Evolutionary conservation across 2,888 invertebrate species (phyloP).

Genomic region (Limenitis camilla): DNA sequence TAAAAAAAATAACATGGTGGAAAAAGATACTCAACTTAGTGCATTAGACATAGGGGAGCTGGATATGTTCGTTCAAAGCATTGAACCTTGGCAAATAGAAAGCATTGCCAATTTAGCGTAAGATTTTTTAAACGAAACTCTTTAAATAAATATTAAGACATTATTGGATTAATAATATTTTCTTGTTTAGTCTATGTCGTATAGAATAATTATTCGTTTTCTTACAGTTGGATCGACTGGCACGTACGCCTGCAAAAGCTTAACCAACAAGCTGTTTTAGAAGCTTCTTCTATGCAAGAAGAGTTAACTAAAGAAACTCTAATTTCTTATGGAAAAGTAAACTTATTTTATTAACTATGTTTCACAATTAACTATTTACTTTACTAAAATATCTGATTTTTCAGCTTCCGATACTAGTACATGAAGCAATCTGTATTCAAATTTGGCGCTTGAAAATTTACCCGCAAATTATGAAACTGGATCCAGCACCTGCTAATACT

Average conservation of each 20-base stretch:
- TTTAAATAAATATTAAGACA: too few relatives aligned
- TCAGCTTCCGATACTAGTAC: constrained; percentile 82
- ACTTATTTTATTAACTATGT: neutral
- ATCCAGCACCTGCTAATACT: constrained; percentile 79
- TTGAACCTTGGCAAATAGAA: constrained; percentile 78
- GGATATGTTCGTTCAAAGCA: constrained; percentile 82
- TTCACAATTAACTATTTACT: neutral
- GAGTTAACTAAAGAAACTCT: constrained; percentile 90
- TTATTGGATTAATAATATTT: too few relatives aligned
- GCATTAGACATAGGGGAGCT: constrained; percentile 81
- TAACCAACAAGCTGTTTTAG: constrained; percentile 90
- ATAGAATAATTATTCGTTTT: too few relatives aligned
- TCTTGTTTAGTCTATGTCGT: too few relatives aligned
- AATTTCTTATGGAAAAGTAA: constrained; percentile 82
- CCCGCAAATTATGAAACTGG: constrained; percentile 81
- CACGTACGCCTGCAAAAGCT: constrained; percentile 89
- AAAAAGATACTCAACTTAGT: constrained; percentile 61
- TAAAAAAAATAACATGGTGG: constrained; percentile 54
- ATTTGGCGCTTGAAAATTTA: constrained; percentile 90
- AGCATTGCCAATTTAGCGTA: constrained; percentile 78
- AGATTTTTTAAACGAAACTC: constrained; percentile 17
- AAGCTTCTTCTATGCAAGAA: constrained; percentile 84
- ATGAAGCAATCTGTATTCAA: constrained; percentile 87
- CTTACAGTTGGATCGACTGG: constrained; percentile 82
- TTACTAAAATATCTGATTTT: constrained; percentile 7